Conservation (phyloP, 2,888 invertebrate genomes). For the Pseudanteris insignis region DNA sequence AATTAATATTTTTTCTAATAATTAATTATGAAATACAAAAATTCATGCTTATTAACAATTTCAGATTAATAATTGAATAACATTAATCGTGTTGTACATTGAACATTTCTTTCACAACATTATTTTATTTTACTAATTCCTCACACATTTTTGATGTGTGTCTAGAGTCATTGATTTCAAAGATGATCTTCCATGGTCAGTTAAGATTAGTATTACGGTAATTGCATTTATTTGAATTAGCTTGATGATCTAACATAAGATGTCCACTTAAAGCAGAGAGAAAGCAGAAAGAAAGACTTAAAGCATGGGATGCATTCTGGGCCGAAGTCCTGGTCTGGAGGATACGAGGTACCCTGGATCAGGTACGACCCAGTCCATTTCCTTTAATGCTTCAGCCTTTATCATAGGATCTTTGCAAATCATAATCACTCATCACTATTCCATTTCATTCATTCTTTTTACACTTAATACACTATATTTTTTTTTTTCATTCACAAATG, state of each 20-base stretch:
- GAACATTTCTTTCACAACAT: slow-evolving; percentile 6
- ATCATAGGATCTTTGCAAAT: slow-evolving; percentile 56
- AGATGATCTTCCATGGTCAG: slow-evolving; percentile 18
- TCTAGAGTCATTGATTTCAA: slow-evolving; percentile 9
- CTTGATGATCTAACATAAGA: slow-evolving; percentile 64
- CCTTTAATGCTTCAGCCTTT: slow-evolving; percentile 58
- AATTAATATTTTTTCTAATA: slow-evolving; percentile 11
- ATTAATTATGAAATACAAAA: not conserved
- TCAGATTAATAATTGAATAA: not conserved
- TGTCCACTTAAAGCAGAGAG: slow-evolving; percentile 65
- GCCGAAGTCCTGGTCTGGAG: slow-evolving; percentile 65
- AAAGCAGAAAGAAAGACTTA: slow-evolving; percentile 64
- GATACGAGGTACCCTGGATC: slow-evolving; percentile 65
- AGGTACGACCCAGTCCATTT: slow-evolving; percentile 65
- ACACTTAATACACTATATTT: slow-evolving; percentile 7
- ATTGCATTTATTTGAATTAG: slow-evolving; percentile 59
- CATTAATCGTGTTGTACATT: not conserved
- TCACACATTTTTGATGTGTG: slow-evolving; percentile 4
- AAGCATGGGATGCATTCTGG: slow-evolving; percentile 65
- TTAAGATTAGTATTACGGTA: slow-evolving; percentile 37
- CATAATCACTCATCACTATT: slow-evolving; percentile 22
- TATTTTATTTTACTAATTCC: slow-evolving; percentile 6
- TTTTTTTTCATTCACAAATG: not conserved
- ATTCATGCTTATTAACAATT: slow-evolving; percentile 1
- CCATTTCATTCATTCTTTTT: slow-evolving; percentile 19